Base-by-base conservation (phyloP, 30 jellyfish, hydroid and myxozoan species). In the Clytia hemisphaerica region DNA sequence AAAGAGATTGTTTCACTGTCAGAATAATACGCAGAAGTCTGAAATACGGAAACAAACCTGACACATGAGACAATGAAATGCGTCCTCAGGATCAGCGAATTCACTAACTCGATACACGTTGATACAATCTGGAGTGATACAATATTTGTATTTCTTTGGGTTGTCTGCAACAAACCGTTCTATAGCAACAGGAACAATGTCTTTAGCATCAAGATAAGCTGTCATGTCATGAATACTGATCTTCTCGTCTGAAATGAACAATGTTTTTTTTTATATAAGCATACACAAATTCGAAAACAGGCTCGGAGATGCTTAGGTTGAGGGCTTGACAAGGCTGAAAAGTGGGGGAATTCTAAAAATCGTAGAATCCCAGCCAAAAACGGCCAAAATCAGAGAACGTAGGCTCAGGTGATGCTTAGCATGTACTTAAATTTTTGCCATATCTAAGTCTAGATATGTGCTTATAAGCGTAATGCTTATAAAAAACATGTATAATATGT, bases 41-140 rank as follows among this genome's bases (percentile, higher is more conserved):
- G n/a, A n/a, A n/a, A n/a, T n/a, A n/a, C n/a, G n/a, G n/a, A n/a
- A n/a, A n/a, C n/a, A n/a, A n/a, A n/a, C 59, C 24, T 19, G 9
- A 46, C 91, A 77, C 15, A 27, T 18, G 21, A 82, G 54, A 29
- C 91, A 77, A 10, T 22, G 51, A 59, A 73, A 73, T 10, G 68
- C 50, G 33, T n/a, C n/a, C n/a, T 58, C 61, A 19, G 75, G 40
- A 26, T 61, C 70, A 2, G 31, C 26, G 10, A 27, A 58, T 27
- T 64, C 67, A 14, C 74, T 24, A 16, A 36, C 27, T 30, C 82
- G 46, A 45, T 77, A 77, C 22, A 77, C 50, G 76, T 63, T 77
- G 18, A 60, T 16, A 21, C 91, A 77, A 30, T 77, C 51, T 12
- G 91, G 82, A 38, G 91, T 48, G 16, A 69, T 57, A 35, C 91